A percentile compares a stretch with the other conserved stretches of the same genome.
phyloP scores from a whole-genome alignment of 2,797 vertebrate species.

The Brotula barbata region DNA sequence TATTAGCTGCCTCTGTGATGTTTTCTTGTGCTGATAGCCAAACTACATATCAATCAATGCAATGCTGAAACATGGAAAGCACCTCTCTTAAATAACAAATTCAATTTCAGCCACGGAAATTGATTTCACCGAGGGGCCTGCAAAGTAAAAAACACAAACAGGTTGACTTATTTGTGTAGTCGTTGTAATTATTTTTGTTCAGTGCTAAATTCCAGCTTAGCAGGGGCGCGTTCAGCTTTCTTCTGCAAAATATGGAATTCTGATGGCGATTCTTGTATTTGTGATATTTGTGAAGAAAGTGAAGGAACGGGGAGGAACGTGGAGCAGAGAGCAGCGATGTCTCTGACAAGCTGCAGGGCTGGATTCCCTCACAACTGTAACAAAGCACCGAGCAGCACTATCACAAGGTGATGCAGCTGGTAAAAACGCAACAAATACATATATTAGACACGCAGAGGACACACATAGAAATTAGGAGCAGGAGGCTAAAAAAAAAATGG shows the following conservation, averaged over 20 bases:
- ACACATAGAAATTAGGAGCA: neutral
- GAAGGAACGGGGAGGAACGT: constrained; percentile 2
- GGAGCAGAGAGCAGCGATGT: neutral
- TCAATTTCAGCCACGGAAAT: constrained; percentile 66
- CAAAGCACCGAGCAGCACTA: constrained; percentile 21
- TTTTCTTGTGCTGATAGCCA: constrained; percentile 35
- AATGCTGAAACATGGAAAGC: constrained; percentile 44
- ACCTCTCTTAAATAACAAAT: constrained; percentile 63
- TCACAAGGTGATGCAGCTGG: constrained; percentile 43
- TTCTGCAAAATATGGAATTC: neutral
- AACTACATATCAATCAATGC: constrained; percentile 63
- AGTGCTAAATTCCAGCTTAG: neutral
- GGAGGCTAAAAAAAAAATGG: neutral
- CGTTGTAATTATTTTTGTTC: constrained; percentile 41
- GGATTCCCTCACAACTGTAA: constrained; percentile 56
- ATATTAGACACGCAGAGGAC: constrained; percentile 24
- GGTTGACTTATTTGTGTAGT: constrained; percentile 59
- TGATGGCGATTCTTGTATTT: neutral
- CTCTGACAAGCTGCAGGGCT: constrained; percentile 11
- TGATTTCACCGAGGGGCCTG: constrained; percentile 58
- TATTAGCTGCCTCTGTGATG: constrained; percentile 19
- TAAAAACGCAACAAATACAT: constrained; percentile 27
- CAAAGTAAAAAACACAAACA: constrained; percentile 65
- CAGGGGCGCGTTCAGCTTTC: neutral
- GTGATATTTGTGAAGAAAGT: neutral